Evolutionary conservation across 2,113 vertebrate genomes (phyloP), one percentile per base, ranked within the genome.

Genomic region (Ariopsis seemanni): DNA sequence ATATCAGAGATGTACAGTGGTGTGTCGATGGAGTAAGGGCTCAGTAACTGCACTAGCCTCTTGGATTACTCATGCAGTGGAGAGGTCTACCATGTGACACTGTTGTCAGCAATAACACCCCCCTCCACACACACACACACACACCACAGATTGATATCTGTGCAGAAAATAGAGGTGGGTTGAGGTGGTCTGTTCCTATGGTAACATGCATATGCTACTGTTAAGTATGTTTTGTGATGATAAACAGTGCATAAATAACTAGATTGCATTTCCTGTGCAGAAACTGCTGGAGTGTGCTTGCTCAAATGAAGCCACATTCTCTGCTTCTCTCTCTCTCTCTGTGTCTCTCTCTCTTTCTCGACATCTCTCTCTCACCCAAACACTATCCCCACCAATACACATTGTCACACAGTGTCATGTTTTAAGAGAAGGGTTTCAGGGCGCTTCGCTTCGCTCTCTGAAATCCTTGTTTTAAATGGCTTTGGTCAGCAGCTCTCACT

Each of bases 201-300:
- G 86, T 42, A 78, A 87, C 58, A 52, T 83, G 25, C 69, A 65
- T 63, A 53, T 6, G 7, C 78, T 71, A 7, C 5, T 72, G 25
- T 67, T 86, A 20, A 48, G 2, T 20, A 75, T 83, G n/a, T 77
- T 87, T 83, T 83, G 7, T 78, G 63, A 84, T 83, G 81, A 55
- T 88, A 84, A 84, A 77, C 48, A 84, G 50, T 84, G 79, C 72
- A 88, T 83, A 67, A 88, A 62, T 72, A 88, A 42, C 42, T 42
- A 42, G 42, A 42, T 42, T 42, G 42, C 42, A 42, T 42, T 42
- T 42, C 42, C 42, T 42, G 3, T 42, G 42, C 42, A 42, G 42
- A 42, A 42, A 42, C 42, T 42, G 42, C 42, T 42, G 4, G 42
- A 42, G 42, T 42, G 42, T 42, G 42, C 42, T 42, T 42, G 42